Percentiles rank a stretch among this genome's conserved stretches.
Conservation (phyloP, 1,140 invertebrate genomes). For the Pristionchus pacificus region DNA sequence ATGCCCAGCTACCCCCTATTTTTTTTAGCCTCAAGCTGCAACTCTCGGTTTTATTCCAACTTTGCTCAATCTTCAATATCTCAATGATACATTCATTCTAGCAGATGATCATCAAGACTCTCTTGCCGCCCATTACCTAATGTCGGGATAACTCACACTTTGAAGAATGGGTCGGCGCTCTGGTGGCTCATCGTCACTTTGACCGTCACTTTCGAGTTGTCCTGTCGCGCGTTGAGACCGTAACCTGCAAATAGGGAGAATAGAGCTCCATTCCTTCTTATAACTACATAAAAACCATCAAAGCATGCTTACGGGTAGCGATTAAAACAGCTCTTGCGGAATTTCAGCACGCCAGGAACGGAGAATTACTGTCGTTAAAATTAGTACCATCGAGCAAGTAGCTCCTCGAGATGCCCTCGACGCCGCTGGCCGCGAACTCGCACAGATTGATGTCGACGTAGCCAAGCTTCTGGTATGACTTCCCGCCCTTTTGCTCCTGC, state of each 20-base stretch:
- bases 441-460: constrained; percentile 93
- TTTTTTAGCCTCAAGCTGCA: too few species aligned
- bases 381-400: not conserved
- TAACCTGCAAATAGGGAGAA: constrained; percentile 85
- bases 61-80: not conserved
- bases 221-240: constrained; percentile 78
- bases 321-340: not conserved
- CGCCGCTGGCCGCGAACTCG: constrained; percentile 88
- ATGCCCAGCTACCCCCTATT: too few species aligned
- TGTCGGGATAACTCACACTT: constrained; percentile 73
- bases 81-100: constrained; percentile 1
- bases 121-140: not conserved
- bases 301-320: not conserved
- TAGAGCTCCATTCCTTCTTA: too few species aligned
- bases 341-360: not conserved
- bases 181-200: constrained; percentile 86
- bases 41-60: not conserved
- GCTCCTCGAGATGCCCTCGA: constrained; percentile 67
- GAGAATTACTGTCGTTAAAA: not conserved
- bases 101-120: not conserved
- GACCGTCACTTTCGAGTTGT: constrained; percentile 88
- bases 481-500: constrained; percentile 77
- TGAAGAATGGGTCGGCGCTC: constrained; percentile 90
- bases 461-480: constrained; percentile 88
- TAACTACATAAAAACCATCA: constrained; percentile 11